A percentile compares a stretch with the other conserved stretches of the same genome.
Evolutionary conservation across 2,113 vertebrate species (phyloP).

Genomic region (Microtus richardsoni): DNA sequence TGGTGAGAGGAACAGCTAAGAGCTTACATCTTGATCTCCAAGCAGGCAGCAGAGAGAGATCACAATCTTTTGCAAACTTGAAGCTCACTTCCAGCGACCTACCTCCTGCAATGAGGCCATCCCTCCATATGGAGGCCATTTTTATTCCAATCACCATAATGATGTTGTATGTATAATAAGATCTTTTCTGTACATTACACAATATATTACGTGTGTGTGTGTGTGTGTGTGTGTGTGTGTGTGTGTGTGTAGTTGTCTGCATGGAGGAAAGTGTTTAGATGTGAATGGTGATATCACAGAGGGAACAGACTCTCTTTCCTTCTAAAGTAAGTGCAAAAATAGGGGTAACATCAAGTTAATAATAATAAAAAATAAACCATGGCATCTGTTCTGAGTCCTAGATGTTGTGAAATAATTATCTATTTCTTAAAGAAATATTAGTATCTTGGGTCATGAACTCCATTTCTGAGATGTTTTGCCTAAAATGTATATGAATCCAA

Average conservation of each 20-base stretch:
- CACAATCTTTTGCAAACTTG: neutral
- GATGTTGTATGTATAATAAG: neutral
- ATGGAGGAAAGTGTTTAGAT: neutral
- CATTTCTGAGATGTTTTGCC: neutral
- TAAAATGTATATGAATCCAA: neutral
- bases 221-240: neutral
- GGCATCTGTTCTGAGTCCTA: too few species aligned
- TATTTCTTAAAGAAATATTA: neutral
- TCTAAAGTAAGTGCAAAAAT: constrained; percentile 41
- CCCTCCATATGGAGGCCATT: neutral
- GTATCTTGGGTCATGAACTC: neutral
- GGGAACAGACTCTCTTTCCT: neutral
- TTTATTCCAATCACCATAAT: neutral
- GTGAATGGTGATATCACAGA: neutral
- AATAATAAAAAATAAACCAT: neutral
- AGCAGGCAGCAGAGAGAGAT: neutral
- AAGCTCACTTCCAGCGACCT: neutral
- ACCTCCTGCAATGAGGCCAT: neutral
- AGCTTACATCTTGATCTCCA: neutral
- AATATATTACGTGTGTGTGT: too few species aligned
- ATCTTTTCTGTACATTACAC: too few species aligned
- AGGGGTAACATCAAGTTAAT: neutral
- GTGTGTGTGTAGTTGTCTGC: neutral
- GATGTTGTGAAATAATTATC: neutral
- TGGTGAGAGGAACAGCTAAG: neutral